Evolutionary conservation across 2,113 vertebrate genomes (phyloP).

Genomic region (Neogale vison): DNA sequence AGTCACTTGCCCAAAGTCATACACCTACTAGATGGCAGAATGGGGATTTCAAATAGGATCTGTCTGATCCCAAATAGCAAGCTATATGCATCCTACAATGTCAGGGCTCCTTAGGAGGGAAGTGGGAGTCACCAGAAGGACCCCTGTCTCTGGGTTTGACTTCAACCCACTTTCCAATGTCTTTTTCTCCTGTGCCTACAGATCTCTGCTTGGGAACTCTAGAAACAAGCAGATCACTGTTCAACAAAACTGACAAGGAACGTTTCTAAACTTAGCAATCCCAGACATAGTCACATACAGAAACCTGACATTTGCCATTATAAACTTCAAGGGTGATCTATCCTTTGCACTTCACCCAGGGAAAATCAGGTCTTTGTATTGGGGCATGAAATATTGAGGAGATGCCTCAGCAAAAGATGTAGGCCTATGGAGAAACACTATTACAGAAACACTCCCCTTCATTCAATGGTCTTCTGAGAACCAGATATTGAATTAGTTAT

Average conservation of each 20-base stretch:
- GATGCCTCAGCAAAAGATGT: background rate
- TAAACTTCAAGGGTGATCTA: background rate
- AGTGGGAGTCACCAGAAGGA: background rate
- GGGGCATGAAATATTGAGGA: background rate
- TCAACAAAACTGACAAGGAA: background rate
- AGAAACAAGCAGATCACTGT: background rate
- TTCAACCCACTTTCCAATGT: background rate
- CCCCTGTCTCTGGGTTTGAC: background rate
- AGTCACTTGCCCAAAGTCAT: background rate
- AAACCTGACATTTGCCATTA: background rate
- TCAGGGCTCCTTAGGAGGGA: background rate
- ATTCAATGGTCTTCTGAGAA: background rate
- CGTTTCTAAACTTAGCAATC: slow-evolving; percentile 19
- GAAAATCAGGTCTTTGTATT: background rate
- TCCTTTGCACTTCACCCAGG: background rate
- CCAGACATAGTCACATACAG: background rate
- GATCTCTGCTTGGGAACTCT: background rate
- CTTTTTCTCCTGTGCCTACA: background rate
- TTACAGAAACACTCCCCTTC: background rate
- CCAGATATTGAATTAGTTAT: background rate
- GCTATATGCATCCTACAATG: background rate
- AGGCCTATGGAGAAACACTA: background rate
- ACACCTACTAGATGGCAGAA: background rate
- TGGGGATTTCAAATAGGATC: background rate
- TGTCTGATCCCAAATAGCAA: slow-evolving; percentile 15